These are phyloP conservation scores for Lateolabrax maculatus DNA, from an alignment of 2,797 vertebrate species.

Conservation along the genomic window DNA sequence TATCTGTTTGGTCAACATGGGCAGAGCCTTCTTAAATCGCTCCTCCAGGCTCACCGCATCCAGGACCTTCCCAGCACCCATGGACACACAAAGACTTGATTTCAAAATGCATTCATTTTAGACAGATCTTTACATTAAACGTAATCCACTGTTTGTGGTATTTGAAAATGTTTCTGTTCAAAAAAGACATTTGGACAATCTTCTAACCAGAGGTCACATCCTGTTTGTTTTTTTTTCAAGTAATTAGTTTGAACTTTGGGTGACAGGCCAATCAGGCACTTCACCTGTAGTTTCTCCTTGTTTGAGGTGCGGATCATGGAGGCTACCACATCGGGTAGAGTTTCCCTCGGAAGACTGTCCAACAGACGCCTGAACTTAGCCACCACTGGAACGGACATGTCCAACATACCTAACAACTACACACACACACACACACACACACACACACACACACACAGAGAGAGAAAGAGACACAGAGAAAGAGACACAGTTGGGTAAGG, in stretches of 20 bases:
- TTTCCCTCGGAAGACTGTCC: slow-evolving; percentile 94
- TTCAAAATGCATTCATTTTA: background rate
- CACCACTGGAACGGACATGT: slow-evolving; percentile 96
- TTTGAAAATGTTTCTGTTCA: background rate
- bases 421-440: slow-evolving; percentile 65
- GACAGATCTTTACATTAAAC: background rate
- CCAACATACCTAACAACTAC: slow-evolving; percentile 96
- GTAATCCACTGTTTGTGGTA: too few species aligned
- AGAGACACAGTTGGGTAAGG: background rate
- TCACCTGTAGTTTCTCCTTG: slow-evolving; percentile 97
- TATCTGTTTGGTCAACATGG: slow-evolving; percentile 94
- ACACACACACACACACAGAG: slow-evolving; percentile 24
- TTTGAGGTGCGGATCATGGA: slow-evolving; percentile 96
- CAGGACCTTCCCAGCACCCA: slow-evolving; percentile 86
- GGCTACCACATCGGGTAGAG: slow-evolving; percentile 94
- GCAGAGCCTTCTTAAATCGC: slow-evolving; percentile 93
- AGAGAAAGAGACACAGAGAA: slow-evolving; percentile 48
- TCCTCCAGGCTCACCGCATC: slow-evolving; percentile 95
- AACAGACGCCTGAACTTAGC: slow-evolving; percentile 93
- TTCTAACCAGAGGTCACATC: too few species aligned
- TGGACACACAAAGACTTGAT: background rate
- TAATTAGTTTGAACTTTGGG: background rate
- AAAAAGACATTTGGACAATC: too few species aligned
- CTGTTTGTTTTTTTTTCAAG: background rate
- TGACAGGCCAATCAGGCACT: background rate